Evolutionary conservation across 64 coral and sea anemone species (phyloP), one percentile per base, ranked within the genome.

Genomic region (Dendrophyllia cribrosa): DNA sequence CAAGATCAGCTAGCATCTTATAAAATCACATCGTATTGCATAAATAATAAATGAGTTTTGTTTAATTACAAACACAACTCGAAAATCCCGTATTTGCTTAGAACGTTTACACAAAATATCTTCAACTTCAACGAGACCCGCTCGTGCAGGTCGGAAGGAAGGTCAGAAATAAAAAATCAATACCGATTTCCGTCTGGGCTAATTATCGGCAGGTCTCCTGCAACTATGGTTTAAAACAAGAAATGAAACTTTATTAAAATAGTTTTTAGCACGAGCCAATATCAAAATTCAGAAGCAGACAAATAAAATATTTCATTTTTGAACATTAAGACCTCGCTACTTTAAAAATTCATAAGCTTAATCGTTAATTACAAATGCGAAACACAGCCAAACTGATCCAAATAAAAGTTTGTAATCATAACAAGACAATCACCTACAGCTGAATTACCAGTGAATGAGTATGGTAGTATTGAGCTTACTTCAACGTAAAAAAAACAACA

Each of bases 11-110:
- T 2, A 34, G 34, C 34, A 34, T 34, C 34, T 23, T 80, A 58
- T 19, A 58, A 21, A 58, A 25, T 58, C 67, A 2, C 13, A 58
- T 56, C 20, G 2, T 45, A 56, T 25, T 7, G 69, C 78, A 82
- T 59, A 49, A 82, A 61, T 82, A 59, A 82, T 82, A 43, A 2
- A 82, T 82, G 56, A 34, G 19, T 59, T 34, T 34, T 34, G 34
- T 34, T 26, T 75, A 50, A 75, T 75, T 19, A 75, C 44, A 15
- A 15, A 75, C 15, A 51, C 17, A 17, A 17, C 15, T 9, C 46
- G 43, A 34, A 34, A 34, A 34, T 34, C 2, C 2, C 34, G 34
- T 2, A 34, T 34, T 34, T 34, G 34, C 34, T 34, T 34, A 34
- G 34, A 34, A 34, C 34, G 34, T 48, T 75, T 49, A 46, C 43